Percentiles rank a stretch among this genome's conserved stretches.
Evolutionary conservation across 2,888 invertebrate genomes (phyloP).

Genomic region (Parnassius apollo): DNA sequence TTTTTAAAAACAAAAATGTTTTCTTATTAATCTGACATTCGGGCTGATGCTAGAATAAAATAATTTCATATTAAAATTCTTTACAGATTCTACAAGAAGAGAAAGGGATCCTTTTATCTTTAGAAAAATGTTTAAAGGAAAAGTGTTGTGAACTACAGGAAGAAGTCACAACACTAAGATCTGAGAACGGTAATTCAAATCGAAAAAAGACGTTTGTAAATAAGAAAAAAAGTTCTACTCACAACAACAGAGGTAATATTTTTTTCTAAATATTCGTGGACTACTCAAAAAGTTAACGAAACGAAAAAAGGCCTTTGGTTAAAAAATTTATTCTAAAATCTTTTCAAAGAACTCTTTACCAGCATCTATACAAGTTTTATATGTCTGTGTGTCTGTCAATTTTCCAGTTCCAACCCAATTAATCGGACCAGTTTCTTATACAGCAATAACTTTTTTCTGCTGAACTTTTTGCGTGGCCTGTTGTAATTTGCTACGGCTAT

Average conservation of each 20-base stretch:
- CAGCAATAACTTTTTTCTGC: too few species aligned
- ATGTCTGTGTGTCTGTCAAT: too few species aligned
- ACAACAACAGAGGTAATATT: conserved; percentile 69
- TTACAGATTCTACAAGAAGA: conserved; percentile 88
- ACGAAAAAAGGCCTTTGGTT: too few species aligned
- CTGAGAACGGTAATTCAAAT: conserved; percentile 73
- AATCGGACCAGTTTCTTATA: too few species aligned
- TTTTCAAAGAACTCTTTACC: too few species aligned
- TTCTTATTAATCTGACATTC: not conserved
- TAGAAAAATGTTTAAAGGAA: conserved; percentile 88
- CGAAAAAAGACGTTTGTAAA: conserved; percentile 73
- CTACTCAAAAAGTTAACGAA: too few species aligned
- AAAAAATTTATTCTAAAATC: too few species aligned
- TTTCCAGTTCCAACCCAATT: too few species aligned
- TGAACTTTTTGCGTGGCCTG: too few species aligned
- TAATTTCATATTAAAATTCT: not conserved
- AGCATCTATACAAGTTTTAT: too few species aligned
- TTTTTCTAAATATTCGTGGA: not conserved
- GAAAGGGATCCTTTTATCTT: conserved; percentile 86
- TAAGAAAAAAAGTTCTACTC: conserved; percentile 71
- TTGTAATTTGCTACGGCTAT: too few species aligned
- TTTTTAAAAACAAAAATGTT: not conserved
- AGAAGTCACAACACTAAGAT: conserved; percentile 83
- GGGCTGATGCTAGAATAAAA: too few species aligned
- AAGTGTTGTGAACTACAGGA: conserved; percentile 88